phyloP scores from a whole-genome alignment of 2,797 vertebrate genomes.

The Leptoclinus maculatus region DNA sequence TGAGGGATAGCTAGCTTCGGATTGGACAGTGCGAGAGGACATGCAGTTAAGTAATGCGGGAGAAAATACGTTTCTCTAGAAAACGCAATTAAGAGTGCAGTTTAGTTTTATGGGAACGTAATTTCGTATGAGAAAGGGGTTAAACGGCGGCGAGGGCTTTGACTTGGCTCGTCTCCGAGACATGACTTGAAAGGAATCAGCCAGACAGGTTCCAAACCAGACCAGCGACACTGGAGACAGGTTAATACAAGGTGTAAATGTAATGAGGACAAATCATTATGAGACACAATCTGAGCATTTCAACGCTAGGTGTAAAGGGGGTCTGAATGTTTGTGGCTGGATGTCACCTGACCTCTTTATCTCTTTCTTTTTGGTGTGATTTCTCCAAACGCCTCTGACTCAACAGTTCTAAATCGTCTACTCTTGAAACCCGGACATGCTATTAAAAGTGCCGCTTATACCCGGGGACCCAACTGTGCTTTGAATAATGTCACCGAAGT shows the following conservation, averaged over 20 bases:
- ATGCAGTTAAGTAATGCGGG: not conserved
- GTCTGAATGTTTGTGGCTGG: not conserved
- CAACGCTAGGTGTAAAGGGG: not conserved
- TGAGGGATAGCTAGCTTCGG: no score
- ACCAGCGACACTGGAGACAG: no score
- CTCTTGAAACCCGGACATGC: not conserved
- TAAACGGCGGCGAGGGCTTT: not conserved
- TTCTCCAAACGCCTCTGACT: not conserved
- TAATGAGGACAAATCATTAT: not conserved
- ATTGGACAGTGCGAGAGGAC: no score
- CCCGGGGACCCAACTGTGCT: constrained; percentile 15
- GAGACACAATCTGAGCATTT: not conserved
- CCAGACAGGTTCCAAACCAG: not conserved
- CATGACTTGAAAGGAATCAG: no score
- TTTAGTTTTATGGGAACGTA: not conserved
- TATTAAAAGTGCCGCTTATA: constrained; percentile 27
- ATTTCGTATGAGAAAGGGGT: not conserved
- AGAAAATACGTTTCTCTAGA: not conserved
- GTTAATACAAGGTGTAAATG: not conserved
- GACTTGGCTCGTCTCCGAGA: no score
- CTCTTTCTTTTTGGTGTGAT: not conserved
- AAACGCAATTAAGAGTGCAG: not conserved
- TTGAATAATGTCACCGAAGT: not conserved
- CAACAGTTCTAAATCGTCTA: not conserved
- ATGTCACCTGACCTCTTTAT: not conserved